A percentile compares a stretch with the other conserved stretches of the same genome.
Conservation (phyloP, 2,888 invertebrate genomes). For the Eristalis intricaria region DNA sequence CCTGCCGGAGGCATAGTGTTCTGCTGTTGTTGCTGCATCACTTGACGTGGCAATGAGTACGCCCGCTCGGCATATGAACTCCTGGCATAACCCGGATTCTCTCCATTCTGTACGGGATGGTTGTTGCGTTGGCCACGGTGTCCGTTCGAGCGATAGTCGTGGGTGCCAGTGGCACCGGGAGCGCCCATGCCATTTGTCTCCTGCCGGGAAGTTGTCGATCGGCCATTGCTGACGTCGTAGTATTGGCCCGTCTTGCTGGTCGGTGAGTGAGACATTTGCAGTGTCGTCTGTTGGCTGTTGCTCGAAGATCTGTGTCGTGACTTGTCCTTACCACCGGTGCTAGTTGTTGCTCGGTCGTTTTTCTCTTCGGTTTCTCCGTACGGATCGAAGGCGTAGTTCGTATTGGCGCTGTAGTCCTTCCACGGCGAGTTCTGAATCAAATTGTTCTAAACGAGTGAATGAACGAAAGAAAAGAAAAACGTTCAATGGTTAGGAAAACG, state of each 20-base stretch:
- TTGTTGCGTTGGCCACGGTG: conserved; percentile 66
- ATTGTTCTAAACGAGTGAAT: conserved; percentile 85
- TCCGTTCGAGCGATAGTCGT: conserved; percentile 74
- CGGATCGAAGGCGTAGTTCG: conserved; percentile 95
- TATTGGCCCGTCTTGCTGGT: conserved; percentile 80
- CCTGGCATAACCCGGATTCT: conserved; percentile 74
- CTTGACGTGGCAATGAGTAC: conserved; percentile 89
- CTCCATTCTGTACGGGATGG: conserved; percentile 43
- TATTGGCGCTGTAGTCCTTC: conserved; percentile 93
- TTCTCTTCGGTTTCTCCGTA: conserved; percentile 92
- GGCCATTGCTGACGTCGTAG: conserved; percentile 77
- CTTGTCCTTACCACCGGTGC: conserved; percentile 76
- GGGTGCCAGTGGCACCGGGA: conserved; percentile 65
- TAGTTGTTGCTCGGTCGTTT: conserved; percentile 74
- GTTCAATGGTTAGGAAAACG: conserved; percentile 36
- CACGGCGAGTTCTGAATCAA: conserved; percentile 92
- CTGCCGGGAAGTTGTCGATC: conserved; percentile 61
- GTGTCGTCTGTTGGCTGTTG: conserved; percentile 79
- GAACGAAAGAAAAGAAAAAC: conserved; percentile 66
- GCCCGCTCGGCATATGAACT: conserved; percentile 84
- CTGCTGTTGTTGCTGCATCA: conserved; percentile 81
- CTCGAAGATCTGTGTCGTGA: conserved; percentile 76
- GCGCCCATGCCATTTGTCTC: conserved; percentile 67
- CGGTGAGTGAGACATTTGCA: conserved; percentile 81
- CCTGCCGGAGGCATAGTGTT: conserved; percentile 80